phyloP scores from a whole-genome alignment of 2,797 vertebrate genomes.

The Salarias fasciatus region DNA sequence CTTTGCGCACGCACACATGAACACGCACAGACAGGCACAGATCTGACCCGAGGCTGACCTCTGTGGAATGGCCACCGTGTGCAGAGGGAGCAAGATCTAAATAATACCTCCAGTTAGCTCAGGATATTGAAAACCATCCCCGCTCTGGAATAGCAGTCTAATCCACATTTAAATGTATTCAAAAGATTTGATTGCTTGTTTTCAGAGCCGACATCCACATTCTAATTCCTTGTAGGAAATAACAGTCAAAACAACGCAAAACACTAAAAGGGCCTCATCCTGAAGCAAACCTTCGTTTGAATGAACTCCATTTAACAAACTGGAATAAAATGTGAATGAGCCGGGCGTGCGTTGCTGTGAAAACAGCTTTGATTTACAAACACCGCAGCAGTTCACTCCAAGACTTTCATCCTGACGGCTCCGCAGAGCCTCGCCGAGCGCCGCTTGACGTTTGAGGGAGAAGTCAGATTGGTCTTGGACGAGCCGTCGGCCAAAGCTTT shows the following conservation, averaged over 20 bases:
- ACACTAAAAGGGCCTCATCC: too few species aligned
- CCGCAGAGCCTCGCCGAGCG: conserved; percentile 25
- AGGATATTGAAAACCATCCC: conserved; percentile 14
- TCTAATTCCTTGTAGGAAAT: too few species aligned
- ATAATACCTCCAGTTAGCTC: conserved; percentile 28
- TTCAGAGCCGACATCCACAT: too few species aligned
- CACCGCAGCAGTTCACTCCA: background rate
- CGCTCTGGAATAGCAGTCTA: background rate
- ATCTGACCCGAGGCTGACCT: conserved; percentile 60
- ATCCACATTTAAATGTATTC: background rate
- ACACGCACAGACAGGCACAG: conserved; percentile 1
- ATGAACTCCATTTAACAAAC: too few species aligned
- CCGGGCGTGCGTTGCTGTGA: too few species aligned
- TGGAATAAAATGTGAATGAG: too few species aligned
- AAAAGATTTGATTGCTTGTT: too few species aligned
- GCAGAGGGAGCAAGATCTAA: conserved; percentile 27
- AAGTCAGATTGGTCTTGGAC: conserved; percentile 29
- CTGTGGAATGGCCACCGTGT: conserved; percentile 60
- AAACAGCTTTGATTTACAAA: conserved; percentile 10
- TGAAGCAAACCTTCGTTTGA: too few species aligned
- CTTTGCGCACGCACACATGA: conserved; percentile 55
- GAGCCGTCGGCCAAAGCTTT: conserved; percentile 27
- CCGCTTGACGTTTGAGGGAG: conserved; percentile 11
- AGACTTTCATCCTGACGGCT: conserved; percentile 34
- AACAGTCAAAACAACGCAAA: too few species aligned